Evolutionary conservation across 2,797 vertebrate genomes (phyloP).

Genomic region (Enteromius afrohamiltoni): DNA sequence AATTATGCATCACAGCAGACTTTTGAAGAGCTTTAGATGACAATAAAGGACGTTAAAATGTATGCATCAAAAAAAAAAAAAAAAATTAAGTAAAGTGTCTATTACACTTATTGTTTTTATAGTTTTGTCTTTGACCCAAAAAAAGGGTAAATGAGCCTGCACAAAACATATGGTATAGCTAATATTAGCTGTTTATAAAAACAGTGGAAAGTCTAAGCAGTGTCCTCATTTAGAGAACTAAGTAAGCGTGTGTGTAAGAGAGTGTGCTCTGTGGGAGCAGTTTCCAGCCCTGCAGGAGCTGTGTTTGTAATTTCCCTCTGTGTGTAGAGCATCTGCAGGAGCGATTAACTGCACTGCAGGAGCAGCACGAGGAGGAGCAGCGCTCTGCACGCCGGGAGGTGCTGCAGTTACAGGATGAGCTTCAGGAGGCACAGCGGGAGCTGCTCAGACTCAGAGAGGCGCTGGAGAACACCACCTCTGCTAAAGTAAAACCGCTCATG

Average conservation of each 20-base stretch:
- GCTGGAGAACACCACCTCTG: slow-evolving; percentile 69
- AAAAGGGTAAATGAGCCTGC: neutral
- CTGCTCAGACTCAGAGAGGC: slow-evolving; percentile 64
- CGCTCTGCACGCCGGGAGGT: slow-evolving; percentile 68
- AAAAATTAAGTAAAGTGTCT: too few relatives aligned
- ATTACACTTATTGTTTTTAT: too few relatives aligned
- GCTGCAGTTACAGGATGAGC: slow-evolving; percentile 68
- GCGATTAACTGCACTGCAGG: slow-evolving; percentile 66
- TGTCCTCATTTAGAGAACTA: neutral
- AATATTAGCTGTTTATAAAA: neutral
- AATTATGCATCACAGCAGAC: neutral
- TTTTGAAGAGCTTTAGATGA: neutral
- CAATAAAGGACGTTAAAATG: neutral
- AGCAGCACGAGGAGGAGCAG: slow-evolving; percentile 75
- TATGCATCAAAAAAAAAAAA: neutral
- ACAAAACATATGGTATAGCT: neutral
- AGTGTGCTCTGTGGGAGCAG: neutral
- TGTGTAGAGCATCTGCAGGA: slow-evolving; percentile 71
- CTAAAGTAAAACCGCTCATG: slow-evolving; percentile 67
- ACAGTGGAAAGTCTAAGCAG: neutral
- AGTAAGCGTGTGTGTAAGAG: neutral
- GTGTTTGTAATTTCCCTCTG: slow-evolving; percentile 4
- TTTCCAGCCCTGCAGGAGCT: neutral
- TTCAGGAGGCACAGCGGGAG: slow-evolving; percentile 37
- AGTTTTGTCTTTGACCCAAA: too few relatives aligned